Evolutionary conservation across 2,888 invertebrate genomes (phyloP).

Genomic region (Rutpela maculata): DNA sequence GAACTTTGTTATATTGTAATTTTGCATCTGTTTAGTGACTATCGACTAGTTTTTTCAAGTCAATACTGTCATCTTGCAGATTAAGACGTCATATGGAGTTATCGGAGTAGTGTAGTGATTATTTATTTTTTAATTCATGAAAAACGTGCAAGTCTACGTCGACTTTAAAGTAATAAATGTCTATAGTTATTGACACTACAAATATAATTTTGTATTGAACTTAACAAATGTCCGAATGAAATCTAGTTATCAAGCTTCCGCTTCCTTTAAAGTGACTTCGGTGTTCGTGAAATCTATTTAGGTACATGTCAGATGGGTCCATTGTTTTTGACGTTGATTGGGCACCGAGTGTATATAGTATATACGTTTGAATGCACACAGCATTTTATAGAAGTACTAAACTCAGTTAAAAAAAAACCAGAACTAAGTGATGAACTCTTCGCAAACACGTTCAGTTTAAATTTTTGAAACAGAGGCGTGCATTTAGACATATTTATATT

Average conservation of each 20-base stretch:
- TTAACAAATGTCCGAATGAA: background rate
- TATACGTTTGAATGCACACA: conserved; percentile 23
- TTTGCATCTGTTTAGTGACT: no score
- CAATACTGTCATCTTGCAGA: no score
- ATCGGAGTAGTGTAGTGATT: no score
- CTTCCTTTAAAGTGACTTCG: conserved; percentile 1
- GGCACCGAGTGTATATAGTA: conserved; percentile 7
- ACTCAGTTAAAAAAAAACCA: conserved; percentile 3
- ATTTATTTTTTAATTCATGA: no score
- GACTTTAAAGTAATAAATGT: no score
- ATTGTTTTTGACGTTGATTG: conserved; percentile 31
- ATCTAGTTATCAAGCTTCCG: background rate
- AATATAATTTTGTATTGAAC: background rate
- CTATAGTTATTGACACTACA: no score
- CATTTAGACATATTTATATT: background rate
- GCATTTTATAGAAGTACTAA: conserved; percentile 14
- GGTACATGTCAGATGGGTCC: background rate
- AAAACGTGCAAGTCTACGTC: no score
- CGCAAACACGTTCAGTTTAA: conserved; percentile 9
- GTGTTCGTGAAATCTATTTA: background rate
- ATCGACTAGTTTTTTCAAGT: no score
- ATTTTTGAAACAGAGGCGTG: conserved; percentile 10
- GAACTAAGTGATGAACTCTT: conserved; percentile 17
- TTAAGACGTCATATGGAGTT: no score
- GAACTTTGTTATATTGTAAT: no score